Evolutionary conservation across 1,140 invertebrate genomes (phyloP).

Genomic region (Neodiprion virginianus): DNA sequence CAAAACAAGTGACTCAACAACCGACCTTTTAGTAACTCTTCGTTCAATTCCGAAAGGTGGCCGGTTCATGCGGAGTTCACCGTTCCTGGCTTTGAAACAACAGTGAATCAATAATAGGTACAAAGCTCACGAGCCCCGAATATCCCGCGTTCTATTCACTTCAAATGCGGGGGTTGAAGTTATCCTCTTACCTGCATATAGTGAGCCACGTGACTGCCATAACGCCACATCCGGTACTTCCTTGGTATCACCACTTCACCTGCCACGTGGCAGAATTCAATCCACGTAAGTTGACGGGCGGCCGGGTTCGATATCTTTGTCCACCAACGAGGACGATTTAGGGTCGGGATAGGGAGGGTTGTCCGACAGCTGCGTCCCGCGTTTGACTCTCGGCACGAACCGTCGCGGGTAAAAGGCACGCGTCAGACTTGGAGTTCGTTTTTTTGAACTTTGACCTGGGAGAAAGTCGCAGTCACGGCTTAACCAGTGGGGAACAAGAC

Average conservation of each 20-base stretch:
- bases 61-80: too few relatives aligned
- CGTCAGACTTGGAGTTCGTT: slow-evolving; percentile 1
- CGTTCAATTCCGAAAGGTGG: background rate
- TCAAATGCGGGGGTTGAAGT: slow-evolving; percentile 22
- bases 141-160: background rate
- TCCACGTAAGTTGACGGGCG: slow-evolving; percentile 23
- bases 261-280: slow-evolving; percentile 55
- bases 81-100: background rate
- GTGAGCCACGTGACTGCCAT: slow-evolving; percentile 23
- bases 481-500: background rate
- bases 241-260: slow-evolving; percentile 42
- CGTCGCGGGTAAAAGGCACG: background rate
- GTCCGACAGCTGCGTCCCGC: slow-evolving; percentile 39
- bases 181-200: slow-evolving; percentile 47
- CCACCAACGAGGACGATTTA: background rate
- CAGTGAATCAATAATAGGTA: background rate
- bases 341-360: background rate
- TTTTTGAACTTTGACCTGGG: background rate
- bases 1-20: background rate
- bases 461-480: background rate
- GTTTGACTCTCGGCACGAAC: slow-evolving; percentile 25
- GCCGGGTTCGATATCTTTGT: background rate
- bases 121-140: background rate
- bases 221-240: slow-evolving; percentile 1
- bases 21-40: background rate